Base-by-base conservation (phyloP, 1,140 invertebrate species). In the Ips typographus region DNA sequence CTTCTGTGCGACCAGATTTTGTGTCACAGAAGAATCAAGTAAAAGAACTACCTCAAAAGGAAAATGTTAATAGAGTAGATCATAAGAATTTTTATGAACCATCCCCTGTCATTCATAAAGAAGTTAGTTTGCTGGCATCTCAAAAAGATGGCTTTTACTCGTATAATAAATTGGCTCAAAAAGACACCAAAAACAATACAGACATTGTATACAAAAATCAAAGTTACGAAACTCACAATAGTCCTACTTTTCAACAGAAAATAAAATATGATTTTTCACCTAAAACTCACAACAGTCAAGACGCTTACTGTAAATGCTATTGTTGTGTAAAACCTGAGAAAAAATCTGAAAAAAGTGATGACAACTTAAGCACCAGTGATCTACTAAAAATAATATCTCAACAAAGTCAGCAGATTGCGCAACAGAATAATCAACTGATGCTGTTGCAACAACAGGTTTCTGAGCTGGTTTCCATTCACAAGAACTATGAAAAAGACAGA, bases 391-490 rank as follows among this genome's bases (percentile, higher is more conserved):
- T 86, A 69, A 85, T 85, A 43, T 82, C 85, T 74, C 75, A 85
- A 47, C 85, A 85, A 76, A 85, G 84, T 78, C 81, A 85, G 69
- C 84, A 85, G 37, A 65, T 71, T 40, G 83, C 84, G 74, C 75
- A 85, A 51, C 85, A 85, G 76, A 86, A 85, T 79, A 80, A 85
- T 69, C 84, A 85, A 75, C 71, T 85, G 43, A 78, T 85, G 70
- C 44, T 84, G 7, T 75, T 86, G 39, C 84, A 86, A 75, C 81
- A 84, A 58, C 84, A 85, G 77, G 83, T 86, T 2, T 82, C 83
- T 80, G 61, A 56, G 22, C 40, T 74, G 40, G 41, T 70, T 59
- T 53, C 44, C 40, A 40, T 47, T n/a, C 40, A 58, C 47, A 68
- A 69, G 49, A 56, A 42, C 4, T 2, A 41, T 8, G 43, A 60